A percentile compares a stretch with the other conserved stretches of the same genome.
Evolutionary conservation across 2,797 vertebrate genomes (phyloP).

Genomic region (Serranus cabrilla): DNA sequence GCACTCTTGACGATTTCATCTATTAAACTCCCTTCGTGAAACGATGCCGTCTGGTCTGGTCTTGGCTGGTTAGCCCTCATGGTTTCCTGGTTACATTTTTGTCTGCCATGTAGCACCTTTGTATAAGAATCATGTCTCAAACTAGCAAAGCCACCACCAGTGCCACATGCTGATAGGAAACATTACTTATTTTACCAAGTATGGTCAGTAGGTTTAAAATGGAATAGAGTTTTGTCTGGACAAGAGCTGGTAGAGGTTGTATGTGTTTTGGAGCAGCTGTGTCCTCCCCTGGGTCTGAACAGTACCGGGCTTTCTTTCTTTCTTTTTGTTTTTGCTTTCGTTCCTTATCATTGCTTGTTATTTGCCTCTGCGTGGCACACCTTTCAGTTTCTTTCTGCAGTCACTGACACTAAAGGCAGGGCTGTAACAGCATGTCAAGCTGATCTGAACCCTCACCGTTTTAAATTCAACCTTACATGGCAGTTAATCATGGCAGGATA

Average conservation of each 20-base stretch:
- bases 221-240: conserved; percentile 2
- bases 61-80: conserved; percentile 4
- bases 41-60: conserved; percentile 22
- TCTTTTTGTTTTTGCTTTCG: conserved; percentile 13
- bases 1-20: conserved; percentile 43
- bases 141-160: conserved; percentile 9
- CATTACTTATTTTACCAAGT: neutral
- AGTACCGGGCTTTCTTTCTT: conserved; percentile 25
- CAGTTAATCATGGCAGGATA: conserved; percentile 25
- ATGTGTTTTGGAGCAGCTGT: conserved; percentile 5
- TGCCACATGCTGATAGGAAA: neutral
- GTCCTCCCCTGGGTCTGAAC: conserved; percentile 30
- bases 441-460: conserved; percentile 14
- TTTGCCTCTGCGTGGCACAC: conserved; percentile 33
- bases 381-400: conserved; percentile 27
- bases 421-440: conserved; percentile 15
- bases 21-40: conserved; percentile 52
- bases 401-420: conserved; percentile 13
- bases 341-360: conserved; percentile 9
- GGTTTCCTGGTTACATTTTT: conserved; percentile 27
- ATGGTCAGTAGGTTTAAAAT: conserved; percentile 15
- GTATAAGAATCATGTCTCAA: conserved; percentile 23
- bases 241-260: neutral
- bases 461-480: conserved; percentile 19
- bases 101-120: conserved; percentile 38